Conservation (phyloP, 2,797 vertebrate species). For the Peromyscus eremicus region DNA sequence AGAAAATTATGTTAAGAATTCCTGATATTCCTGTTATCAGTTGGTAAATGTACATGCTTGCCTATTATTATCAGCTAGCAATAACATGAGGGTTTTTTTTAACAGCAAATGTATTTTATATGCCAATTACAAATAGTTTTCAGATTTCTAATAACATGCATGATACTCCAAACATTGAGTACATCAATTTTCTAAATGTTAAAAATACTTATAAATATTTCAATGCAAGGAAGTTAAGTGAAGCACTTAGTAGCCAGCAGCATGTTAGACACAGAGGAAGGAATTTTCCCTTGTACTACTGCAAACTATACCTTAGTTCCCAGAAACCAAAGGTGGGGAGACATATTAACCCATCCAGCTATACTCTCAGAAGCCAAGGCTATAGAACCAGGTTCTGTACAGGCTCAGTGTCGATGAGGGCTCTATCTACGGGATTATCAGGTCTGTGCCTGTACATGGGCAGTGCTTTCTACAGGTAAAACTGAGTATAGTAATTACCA, state of each 20-base stretch:
- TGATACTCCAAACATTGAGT: neutral
- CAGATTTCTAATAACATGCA: neutral
- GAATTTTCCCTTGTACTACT: neutral
- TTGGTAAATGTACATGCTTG: neutral
- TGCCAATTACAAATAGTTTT: neutral
- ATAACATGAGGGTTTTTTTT: neutral
- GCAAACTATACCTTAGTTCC: neutral
- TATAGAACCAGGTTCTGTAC: neutral
- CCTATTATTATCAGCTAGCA: conserved; percentile 7
- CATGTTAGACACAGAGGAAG: neutral
- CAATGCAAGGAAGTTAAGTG: neutral
- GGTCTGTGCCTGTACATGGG: neutral
- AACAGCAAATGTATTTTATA: neutral
- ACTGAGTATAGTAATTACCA: neutral
- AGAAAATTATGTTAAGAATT: neutral
- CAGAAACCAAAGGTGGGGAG: neutral
- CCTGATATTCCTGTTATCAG: neutral
- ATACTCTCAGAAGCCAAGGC: neutral
- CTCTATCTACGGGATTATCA: neutral
- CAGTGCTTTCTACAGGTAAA: neutral
- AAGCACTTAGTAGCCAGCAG: neutral
- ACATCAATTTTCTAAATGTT: neutral
- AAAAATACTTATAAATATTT: conserved; percentile 6
- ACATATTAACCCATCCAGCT: neutral
- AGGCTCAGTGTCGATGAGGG: neutral